Evolutionary conservation across 2,888 invertebrate genomes (phyloP).

Genomic region (Stratiomys singularior): DNA sequence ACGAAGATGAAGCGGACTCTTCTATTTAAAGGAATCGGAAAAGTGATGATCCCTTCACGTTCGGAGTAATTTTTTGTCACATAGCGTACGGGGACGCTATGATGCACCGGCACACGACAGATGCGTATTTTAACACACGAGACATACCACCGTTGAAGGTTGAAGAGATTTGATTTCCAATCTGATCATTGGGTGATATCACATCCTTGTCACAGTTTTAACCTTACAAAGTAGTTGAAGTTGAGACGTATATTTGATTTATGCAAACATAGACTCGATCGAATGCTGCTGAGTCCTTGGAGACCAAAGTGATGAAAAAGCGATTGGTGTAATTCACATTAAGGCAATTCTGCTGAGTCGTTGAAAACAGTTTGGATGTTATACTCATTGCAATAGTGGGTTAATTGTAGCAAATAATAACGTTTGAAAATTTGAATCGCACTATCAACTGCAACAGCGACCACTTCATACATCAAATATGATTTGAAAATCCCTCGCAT

Average conservation of each 20-base stretch:
- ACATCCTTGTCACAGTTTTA: not conserved
- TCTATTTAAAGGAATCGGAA: constrained; percentile 49
- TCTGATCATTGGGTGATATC: not conserved
- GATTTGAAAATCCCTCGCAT: not conserved
- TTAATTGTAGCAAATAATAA: not conserved
- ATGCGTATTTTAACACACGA: constrained; percentile 4
- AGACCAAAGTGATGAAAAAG: no score
- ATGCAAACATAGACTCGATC: no score
- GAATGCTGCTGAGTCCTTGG: no score
- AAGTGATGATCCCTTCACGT: constrained; percentile 48
- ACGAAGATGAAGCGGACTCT: not conserved
- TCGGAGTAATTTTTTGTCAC: constrained; percentile 39
- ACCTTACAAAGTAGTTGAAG: no score
- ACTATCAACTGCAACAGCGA: not conserved
- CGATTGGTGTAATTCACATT: no score
- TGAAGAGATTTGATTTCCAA: constrained; percentile 12
- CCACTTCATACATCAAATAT: not conserved
- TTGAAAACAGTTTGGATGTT: not conserved
- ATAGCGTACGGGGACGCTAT: not conserved
- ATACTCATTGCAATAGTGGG: not conserved
- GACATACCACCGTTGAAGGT: not conserved
- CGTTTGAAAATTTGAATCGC: not conserved
- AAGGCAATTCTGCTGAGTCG: no score
- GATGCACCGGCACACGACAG: constrained; percentile 43
- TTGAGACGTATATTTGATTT: no score